A percentile compares a stretch with the other conserved stretches of the same genome.
Evolutionary conservation across 2,888 invertebrate species (phyloP).

Genomic region (Drosophila setosimentum): DNA sequence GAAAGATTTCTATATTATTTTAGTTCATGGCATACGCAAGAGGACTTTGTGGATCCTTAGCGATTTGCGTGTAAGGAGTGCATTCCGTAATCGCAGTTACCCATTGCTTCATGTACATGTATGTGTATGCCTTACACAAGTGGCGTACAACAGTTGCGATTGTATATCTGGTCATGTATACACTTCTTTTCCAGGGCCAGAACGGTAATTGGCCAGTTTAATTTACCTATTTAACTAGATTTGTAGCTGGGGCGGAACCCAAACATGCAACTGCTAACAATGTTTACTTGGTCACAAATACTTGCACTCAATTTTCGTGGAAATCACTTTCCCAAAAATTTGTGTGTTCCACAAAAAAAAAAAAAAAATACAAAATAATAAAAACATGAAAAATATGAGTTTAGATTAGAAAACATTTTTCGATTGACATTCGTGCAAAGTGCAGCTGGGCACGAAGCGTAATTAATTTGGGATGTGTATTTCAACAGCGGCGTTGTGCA

Average conservation of each 20-base stretch:
- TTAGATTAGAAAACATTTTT: slow-evolving; percentile 30
- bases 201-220: slow-evolving; percentile 72
- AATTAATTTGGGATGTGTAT: slow-evolving; percentile 31
- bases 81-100: slow-evolving; percentile 40
- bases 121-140: slow-evolving; percentile 6
- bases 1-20: not conserved
- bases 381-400: slow-evolving; percentile 17
- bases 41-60: not conserved
- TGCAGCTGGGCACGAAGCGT: slow-evolving; percentile 60
- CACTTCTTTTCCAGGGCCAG: slow-evolving; percentile 6
- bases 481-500: slow-evolving; percentile 23
- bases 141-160: not conserved
- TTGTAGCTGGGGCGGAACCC: slow-evolving; percentile 35
- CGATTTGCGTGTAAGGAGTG: slow-evolving; percentile 46
- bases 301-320: slow-evolving; percentile 56
- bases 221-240: slow-evolving; percentile 77
- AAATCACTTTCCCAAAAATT: slow-evolving; percentile 59
- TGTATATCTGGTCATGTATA: slow-evolving; percentile 48
- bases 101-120: slow-evolving; percentile 51
- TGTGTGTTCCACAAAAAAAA: not conserved
- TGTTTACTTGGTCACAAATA: slow-evolving; percentile 40
- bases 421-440: slow-evolving; percentile 57
- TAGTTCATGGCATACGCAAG: slow-evolving; percentile 33
- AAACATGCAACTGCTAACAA: slow-evolving; percentile 62
- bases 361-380: slow-evolving; percentile 10